phyloP scores from a whole-genome alignment of 2,113 vertebrate species.

The Pachycephala philippinensis region DNA sequence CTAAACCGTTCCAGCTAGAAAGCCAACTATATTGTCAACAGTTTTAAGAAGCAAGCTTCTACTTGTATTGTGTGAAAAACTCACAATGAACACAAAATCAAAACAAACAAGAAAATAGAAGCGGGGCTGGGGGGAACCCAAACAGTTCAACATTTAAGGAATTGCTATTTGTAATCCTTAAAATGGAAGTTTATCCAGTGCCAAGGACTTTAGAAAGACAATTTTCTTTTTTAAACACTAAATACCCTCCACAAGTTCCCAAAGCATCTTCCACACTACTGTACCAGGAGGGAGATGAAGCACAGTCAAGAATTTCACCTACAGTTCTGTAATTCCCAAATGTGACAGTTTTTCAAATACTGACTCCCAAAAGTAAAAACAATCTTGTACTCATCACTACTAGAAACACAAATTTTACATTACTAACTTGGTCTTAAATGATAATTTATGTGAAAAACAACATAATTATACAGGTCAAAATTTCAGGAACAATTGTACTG shows the following conservation, averaged over 20 bases:
- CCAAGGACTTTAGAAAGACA: background rate
- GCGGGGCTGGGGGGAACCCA: rapidly evolving
- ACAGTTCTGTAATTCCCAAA: background rate
- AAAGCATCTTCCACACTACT: background rate
- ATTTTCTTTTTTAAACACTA: background rate
- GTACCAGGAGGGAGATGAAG: background rate
- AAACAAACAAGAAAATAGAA: background rate
- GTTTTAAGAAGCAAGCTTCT: background rate
- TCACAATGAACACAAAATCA: background rate
- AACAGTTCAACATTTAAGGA: background rate
- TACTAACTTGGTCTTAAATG: background rate
- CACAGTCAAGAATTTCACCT: background rate
- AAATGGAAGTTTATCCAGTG: background rate
- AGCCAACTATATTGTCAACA: background rate
- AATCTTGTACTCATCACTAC: background rate
- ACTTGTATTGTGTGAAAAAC: background rate
- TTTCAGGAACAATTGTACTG: background rate
- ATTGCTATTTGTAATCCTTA: background rate
- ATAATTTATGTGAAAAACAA: background rate
- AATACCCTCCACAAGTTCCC: background rate
- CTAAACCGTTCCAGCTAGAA: background rate
- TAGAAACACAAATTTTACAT: background rate
- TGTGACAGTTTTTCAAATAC: background rate
- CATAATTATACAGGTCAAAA: background rate
- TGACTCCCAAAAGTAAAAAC: background rate